Evolutionary conservation across 2,113 vertebrate species (phyloP).

Genomic region (Pandion haliaetus): DNA sequence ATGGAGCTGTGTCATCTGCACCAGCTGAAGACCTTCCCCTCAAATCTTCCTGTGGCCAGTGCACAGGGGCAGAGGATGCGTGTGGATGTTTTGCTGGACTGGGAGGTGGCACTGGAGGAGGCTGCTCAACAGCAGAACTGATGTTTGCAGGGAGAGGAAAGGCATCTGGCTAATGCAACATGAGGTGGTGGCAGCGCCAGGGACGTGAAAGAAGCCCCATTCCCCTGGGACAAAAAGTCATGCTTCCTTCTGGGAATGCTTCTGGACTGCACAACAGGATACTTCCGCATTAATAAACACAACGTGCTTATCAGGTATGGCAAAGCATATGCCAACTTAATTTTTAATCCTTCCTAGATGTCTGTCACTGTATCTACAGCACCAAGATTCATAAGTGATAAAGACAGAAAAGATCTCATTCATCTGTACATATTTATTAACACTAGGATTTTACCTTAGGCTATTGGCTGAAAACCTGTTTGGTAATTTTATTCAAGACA

Average conservation of each 20-base stretch:
- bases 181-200: neutral
- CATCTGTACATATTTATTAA: slow-evolving; percentile 69
- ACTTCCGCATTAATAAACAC: neutral
- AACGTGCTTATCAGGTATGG: neutral
- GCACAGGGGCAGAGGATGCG: neutral
- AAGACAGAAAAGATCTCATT: slow-evolving; percentile 65
- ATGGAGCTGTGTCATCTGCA: neutral
- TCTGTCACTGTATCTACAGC: slow-evolving; percentile 24
- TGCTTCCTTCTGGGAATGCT: neutral
- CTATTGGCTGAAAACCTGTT: slow-evolving; percentile 66
- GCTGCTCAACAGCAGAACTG: neutral
- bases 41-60: neutral
- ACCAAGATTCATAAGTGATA: slow-evolving; percentile 40
- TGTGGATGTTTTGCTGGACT: neutral
- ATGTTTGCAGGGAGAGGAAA: neutral
- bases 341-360: slow-evolving; percentile 31
- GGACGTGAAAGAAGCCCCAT: neutral
- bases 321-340: neutral
- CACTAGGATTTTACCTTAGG: slow-evolving; percentile 71
- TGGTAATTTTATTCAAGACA: slow-evolving; percentile 67
- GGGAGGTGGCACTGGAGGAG: neutral
- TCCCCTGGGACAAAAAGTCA: neutral
- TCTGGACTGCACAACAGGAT: neutral
- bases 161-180: neutral
- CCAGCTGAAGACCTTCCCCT: neutral